phyloP scores from a whole-genome alignment of 2,888 invertebrate genomes.

The Dendrolimus pini region DNA sequence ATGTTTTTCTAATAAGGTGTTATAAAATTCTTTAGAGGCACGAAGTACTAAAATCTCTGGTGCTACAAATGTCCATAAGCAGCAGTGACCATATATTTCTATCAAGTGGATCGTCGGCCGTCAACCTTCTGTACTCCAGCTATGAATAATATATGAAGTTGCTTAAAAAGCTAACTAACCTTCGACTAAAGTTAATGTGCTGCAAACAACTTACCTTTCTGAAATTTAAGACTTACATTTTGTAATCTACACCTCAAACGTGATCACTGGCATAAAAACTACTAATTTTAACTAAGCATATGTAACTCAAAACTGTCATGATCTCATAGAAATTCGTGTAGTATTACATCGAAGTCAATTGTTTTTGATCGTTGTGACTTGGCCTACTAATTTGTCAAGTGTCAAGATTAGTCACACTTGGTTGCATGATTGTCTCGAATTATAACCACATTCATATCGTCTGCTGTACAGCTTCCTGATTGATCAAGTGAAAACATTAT shows the following conservation, averaged over 20 bases:
- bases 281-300: conserved; percentile 10
- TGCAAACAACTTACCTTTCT: too few relatives aligned
- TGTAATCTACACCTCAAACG: background rate
- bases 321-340: conserved; percentile 30
- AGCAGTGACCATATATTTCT: too few relatives aligned
- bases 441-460: conserved; percentile 9
- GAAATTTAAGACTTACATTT: background rate
- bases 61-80: too few relatives aligned
- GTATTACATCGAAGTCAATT: conserved; percentile 33
- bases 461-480: background rate
- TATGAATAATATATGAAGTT: too few relatives aligned
- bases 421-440: conserved; percentile 30
- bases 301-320: conserved; percentile 24
- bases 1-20: too few relatives aligned
- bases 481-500: background rate
- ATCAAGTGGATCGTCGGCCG: too few relatives aligned
- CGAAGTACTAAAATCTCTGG: too few relatives aligned
- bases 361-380: conserved; percentile 45
- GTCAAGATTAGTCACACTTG: conserved; percentile 24
- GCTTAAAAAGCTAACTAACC: too few relatives aligned
- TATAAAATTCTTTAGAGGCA: too few relatives aligned
- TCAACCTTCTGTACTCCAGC: too few relatives aligned
- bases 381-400: conserved; percentile 39
- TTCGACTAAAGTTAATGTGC: too few relatives aligned
- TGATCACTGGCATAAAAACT: conserved; percentile 5